These are phyloP conservation scores for Lepus timidus DNA, from an alignment of 2,113 vertebrate species.

Conservation along the genomic window DNA sequence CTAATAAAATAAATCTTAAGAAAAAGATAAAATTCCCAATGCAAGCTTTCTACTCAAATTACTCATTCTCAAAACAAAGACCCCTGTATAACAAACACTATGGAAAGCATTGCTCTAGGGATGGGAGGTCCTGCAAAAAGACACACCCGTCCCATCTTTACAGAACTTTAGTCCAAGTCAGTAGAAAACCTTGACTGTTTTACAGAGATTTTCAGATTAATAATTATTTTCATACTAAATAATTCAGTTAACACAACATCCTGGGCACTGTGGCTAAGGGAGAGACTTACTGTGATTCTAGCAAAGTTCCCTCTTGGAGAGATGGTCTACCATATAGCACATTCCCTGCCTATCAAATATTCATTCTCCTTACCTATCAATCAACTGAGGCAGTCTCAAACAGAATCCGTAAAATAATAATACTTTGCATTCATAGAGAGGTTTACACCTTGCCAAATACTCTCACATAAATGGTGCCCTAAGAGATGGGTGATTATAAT, in stretches of 20 bases:
- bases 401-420: slow-evolving; percentile 60
- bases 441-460: slow-evolving; percentile 36
- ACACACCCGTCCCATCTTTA: not conserved
- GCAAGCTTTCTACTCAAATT: not conserved
- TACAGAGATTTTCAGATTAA: slow-evolving; percentile 54
- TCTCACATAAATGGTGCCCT: not conserved
- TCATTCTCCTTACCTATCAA: slow-evolving; percentile 57
- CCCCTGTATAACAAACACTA: rapidly evolving
- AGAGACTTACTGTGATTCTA: not conserved
- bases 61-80: too few species aligned
- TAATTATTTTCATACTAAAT: slow-evolving; percentile 64
- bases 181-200: not conserved
- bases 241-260: slow-evolving; percentile 12
- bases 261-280: not conserved
- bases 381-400: slow-evolving; percentile 51
- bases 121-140: not conserved
- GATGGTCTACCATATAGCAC: not conserved
- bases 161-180: not conserved
- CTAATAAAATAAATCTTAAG: too few species aligned
- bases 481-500: not conserved
- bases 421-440: not conserved
- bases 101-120: rapidly evolving
- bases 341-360: slow-evolving; percentile 66
- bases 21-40: not conserved
- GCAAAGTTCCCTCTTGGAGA: slow-evolving; percentile 12